phyloP scores from a whole-genome alignment of 1,140 invertebrate genomes.

The Macrobrachium rosenbergii region DNA sequence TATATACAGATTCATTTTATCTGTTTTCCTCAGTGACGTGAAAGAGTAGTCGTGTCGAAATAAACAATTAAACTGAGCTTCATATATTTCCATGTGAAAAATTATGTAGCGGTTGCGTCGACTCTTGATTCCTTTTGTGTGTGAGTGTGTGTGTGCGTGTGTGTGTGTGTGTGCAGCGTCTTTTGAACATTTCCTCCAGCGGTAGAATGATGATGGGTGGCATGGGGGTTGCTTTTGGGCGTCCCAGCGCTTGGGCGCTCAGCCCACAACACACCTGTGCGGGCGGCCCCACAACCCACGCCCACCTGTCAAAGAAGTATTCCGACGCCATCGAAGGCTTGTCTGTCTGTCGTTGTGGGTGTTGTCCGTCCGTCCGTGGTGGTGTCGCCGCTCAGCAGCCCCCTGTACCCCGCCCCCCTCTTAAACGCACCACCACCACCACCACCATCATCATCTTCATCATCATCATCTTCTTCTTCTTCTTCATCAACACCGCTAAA shows the following conservation, averaged over 20 bases:
- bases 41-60: conserved; percentile 47
- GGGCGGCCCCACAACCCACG: no score
- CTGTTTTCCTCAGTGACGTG: conserved; percentile 47
- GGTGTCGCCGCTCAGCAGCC: conserved; percentile 22
- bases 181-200: no score
- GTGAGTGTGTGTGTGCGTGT: background rate
- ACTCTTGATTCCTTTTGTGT: conserved; percentile 30
- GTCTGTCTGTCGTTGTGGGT: conserved; percentile 10
- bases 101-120: conserved; percentile 62
- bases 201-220: conserved; percentile 53
- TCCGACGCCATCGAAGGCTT: conserved; percentile 10
- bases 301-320: background rate
- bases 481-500: background rate
- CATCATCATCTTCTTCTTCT: background rate
- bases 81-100: conserved; percentile 56
- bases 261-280: no score
- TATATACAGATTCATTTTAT: no score
- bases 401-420: conserved; percentile 21
- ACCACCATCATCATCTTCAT: background rate
- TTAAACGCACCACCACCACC: no score
- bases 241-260: conserved; percentile 19
- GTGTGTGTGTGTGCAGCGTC: conserved; percentile 60
- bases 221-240: conserved; percentile 35
- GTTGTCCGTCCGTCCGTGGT: conserved; percentile 35
- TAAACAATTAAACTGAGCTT: conserved; percentile 42